Percentiles rank a stretch among this genome's conserved stretches.
phyloP scores from a whole-genome alignment of 2,113 vertebrate genomes.

The Hyperoodon ampullatus region DNA sequence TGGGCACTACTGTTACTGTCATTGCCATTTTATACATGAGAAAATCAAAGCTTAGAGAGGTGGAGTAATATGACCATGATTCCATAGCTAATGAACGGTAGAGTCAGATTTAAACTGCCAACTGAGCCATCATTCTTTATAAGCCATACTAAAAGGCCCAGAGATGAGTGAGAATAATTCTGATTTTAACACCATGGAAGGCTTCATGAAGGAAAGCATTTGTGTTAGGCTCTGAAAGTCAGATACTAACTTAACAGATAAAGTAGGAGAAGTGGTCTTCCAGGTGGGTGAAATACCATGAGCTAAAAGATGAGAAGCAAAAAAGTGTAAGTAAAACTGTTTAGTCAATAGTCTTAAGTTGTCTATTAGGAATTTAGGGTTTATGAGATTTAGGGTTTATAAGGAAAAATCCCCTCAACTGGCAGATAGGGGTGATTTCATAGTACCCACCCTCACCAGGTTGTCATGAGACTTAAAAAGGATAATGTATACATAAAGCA shows the following conservation, averaged over 20 bases:
- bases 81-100: not conserved
- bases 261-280: not conserved
- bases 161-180: not conserved
- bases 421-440: not conserved
- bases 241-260: not conserved
- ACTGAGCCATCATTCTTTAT: not conserved
- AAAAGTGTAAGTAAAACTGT: not conserved
- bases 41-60: not conserved
- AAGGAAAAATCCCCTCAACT: not conserved
- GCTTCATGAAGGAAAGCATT: not conserved
- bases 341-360: not conserved
- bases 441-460: not conserved
- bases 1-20: not conserved
- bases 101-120: not conserved
- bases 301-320: not conserved
- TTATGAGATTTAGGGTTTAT: not conserved
- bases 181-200: not conserved
- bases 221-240: constrained; percentile 29
- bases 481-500: not conserved
- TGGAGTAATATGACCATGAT: not conserved
- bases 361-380: not conserved
- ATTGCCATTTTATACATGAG: not conserved
- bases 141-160: not conserved
- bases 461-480: not conserved
- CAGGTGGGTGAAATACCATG: not conserved